Evolutionary conservation across 2,888 invertebrate genomes (phyloP).

Genomic region (Lasiommata megera): DNA sequence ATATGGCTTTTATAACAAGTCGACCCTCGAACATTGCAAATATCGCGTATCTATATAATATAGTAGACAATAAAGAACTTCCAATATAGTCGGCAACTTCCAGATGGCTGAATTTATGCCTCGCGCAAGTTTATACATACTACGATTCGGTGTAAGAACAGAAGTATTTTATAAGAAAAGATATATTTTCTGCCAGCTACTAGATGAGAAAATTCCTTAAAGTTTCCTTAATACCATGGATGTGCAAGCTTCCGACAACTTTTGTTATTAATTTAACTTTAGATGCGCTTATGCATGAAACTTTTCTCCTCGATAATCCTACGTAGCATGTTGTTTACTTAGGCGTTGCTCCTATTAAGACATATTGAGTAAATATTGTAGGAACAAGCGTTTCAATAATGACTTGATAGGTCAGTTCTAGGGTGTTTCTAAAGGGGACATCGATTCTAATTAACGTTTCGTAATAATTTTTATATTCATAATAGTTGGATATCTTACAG

Average conservation of each 20-base stretch:
- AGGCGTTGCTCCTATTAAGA: neutral
- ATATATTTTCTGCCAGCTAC: neutral
- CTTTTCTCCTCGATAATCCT: neutral
- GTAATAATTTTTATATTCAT: no score
- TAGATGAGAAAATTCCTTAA: neutral
- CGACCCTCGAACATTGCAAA: no score
- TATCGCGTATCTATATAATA: no score
- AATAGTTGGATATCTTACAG: no score
- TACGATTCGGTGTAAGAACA: neutral
- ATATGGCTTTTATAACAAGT: no score
- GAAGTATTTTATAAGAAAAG: constrained; percentile 11
- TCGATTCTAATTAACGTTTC: no score
- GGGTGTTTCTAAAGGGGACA: no score
- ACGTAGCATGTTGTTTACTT: neutral
- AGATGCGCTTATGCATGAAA: neutral
- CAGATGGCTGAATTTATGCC: constrained; percentile 25
- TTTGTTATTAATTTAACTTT: constrained; percentile 8
- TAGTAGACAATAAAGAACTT: neutral
- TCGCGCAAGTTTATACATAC: constrained; percentile 12
- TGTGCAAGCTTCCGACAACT: neutral
- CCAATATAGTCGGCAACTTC: constrained; percentile 14
- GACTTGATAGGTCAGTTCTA: no score
- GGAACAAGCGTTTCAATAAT: neutral
- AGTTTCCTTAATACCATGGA: neutral
- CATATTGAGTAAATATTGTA: neutral